These are phyloP conservation scores for Scaptomyza montana DNA, from an alignment of 1,140 invertebrate genomes.

Conservation along the genomic window DNA sequence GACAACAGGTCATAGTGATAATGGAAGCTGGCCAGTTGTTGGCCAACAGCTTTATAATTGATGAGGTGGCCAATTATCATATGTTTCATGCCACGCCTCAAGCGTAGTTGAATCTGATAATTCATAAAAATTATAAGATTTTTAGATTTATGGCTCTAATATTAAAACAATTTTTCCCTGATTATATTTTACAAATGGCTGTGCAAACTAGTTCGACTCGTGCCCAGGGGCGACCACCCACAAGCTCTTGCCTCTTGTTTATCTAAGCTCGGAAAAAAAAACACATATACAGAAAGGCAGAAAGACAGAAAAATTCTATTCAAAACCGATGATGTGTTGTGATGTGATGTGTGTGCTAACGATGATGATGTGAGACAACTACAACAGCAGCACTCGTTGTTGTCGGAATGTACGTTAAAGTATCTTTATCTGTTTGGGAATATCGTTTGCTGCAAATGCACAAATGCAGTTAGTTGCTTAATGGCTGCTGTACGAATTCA, in stretches of 20 bases:
- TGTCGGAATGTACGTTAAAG: slow-evolving; percentile 4
- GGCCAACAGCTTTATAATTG: slow-evolving; percentile 45
- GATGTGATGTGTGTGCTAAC: slow-evolving; percentile 30
- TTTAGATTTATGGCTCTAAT: slow-evolving; percentile 67
- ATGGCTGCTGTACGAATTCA: slow-evolving; percentile 10
- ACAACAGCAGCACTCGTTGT: slow-evolving; percentile 28
- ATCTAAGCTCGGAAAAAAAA: background rate
- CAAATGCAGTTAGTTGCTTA: slow-evolving; percentile 27
- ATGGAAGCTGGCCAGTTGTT: background rate
- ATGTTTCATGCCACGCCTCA: slow-evolving; percentile 18
- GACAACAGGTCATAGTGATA: slow-evolving; percentile 22
- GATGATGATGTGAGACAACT: slow-evolving; percentile 27
- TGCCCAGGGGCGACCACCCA: slow-evolving; percentile 62
- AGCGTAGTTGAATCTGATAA: slow-evolving; percentile 49
- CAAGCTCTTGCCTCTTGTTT: slow-evolving; percentile 35
- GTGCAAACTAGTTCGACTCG: slow-evolving; percentile 60
- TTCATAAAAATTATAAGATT: slow-evolving; percentile 23
- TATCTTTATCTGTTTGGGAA: slow-evolving; percentile 8
- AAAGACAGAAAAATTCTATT: slow-evolving; percentile 37
- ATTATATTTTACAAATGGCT: slow-evolving; percentile 49
- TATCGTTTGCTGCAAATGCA: slow-evolving; percentile 4
- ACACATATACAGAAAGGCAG: background rate
- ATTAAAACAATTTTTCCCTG: slow-evolving; percentile 58
- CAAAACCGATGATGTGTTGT: slow-evolving; percentile 66
- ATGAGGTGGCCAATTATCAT: slow-evolving; percentile 70